Evolutionary conservation across 2,888 invertebrate species (phyloP), one percentile per base, ranked within the genome.

Genomic region (Andricus quercusramuli): DNA sequence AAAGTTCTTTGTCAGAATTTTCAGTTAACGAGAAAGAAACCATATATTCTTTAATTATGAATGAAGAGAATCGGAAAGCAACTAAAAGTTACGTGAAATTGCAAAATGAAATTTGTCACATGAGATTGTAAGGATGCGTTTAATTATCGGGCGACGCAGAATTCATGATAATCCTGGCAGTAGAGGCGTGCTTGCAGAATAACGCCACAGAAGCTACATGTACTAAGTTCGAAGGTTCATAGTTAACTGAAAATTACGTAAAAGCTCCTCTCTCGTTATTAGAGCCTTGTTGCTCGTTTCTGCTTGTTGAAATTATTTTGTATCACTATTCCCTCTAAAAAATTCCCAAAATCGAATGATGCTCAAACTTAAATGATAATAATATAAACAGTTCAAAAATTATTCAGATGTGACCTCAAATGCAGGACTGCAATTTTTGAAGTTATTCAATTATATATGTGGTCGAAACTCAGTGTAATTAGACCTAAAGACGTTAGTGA

Each of bases 251-350:
- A 79, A 85, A 83, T 85, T 84, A 83, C 70, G 79, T 78, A 82
- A 84, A 80, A 82, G 83, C 80, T 83, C 80, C 79, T 85, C 79
- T 82, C 82, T 67, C 78, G 82, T 85, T 82, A 83, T 82, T 82
- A 62, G 80, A 77, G 74, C 67, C 80, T 77, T 78, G 64, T 80
- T 78, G 41, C 78, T 62, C 67, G 11, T 25, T 20, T 59, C 74
- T 47, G 64, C 79, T 44, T 81, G 67, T 51, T 81, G 80, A 80
- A 83, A 83, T 67, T 70, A 68, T 67, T 51, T 70, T 70, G 25
- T 29, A 5, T 51, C 47, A n/a, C 11, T 51, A 20, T 70, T 47
- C 4, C 20, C 29, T 70, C 29, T 2, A 70, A 70, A 29, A 51
- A 70, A 70, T 70, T 9, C 47, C 15, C 25, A 1, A 68, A 70